Percentiles rank a stretch among this genome's conserved stretches.
phyloP scores from a whole-genome alignment of 2,113 vertebrate species.

The Nannobrachium achirus region DNA sequence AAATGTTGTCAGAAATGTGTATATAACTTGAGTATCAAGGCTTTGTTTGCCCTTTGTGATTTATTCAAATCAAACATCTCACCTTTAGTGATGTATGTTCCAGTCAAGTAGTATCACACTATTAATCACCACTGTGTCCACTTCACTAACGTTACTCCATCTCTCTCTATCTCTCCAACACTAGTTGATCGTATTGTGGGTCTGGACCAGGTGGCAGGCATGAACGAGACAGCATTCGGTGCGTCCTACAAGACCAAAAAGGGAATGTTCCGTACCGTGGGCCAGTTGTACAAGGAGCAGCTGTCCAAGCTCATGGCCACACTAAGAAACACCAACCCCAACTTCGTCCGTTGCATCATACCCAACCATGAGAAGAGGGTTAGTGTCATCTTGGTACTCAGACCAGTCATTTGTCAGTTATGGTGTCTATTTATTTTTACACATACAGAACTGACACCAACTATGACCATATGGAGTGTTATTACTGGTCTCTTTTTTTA shows the following conservation, averaged over 20 bases:
- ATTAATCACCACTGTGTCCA: neutral
- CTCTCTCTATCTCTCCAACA: neutral
- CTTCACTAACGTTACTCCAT: neutral
- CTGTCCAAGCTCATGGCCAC: constrained; percentile 98
- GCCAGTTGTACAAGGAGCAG: constrained; percentile 96
- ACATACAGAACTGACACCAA: no score
- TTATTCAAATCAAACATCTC: neutral
- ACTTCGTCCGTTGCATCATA: constrained; percentile 99
- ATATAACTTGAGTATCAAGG: neutral
- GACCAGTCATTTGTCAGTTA: no score
- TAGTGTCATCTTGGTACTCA: constrained; percentile 44
- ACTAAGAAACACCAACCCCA: constrained; percentile 96
- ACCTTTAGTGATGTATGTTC: neutral
- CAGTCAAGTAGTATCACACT: neutral
- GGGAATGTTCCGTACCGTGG: constrained; percentile 96
- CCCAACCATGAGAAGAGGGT: constrained; percentile 98
- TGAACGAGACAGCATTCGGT: constrained; percentile 96
- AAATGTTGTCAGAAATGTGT: constrained; percentile 3
- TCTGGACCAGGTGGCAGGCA: constrained; percentile 96
- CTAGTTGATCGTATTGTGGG: constrained; percentile 85
- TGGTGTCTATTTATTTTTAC: no score
- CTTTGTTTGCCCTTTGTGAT: constrained; percentile 35
- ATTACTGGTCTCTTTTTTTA: no score
- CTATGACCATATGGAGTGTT: no score
- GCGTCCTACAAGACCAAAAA: constrained; percentile 97